Evolutionary conservation across 2,888 invertebrate genomes (phyloP).

Genomic region (Cephus rjabovi): DNA sequence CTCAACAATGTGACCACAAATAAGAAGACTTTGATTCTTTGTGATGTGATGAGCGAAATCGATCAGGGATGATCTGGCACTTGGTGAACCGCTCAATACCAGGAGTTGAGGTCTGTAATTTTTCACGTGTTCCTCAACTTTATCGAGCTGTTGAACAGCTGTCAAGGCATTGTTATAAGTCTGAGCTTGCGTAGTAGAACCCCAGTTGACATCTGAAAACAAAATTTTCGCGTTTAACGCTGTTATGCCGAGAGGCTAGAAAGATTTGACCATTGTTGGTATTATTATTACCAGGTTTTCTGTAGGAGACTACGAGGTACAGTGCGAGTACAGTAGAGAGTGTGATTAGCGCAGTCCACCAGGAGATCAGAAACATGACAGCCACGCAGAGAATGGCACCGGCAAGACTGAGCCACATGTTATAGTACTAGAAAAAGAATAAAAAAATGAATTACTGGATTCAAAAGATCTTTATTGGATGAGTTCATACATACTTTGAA

Average conservation of each 20-base stretch:
- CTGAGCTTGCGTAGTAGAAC: conserved; percentile 96
- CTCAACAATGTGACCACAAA: conserved; percentile 86
- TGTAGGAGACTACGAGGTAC: conserved; percentile 91
- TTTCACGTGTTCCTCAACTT: conserved; percentile 95
- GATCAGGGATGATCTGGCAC: conserved; percentile 86
- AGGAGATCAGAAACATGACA: conserved; percentile 96
- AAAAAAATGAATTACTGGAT: conserved; percentile 51
- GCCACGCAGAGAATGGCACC: conserved; percentile 87
- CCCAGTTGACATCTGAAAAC: conserved; percentile 90
- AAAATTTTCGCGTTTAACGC: not conserved
- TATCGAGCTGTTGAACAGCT: conserved; percentile 80
- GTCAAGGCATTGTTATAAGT: conserved; percentile 92
- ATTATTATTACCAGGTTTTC: conserved; percentile 76
- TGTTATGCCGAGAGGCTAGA: conserved; percentile 91
- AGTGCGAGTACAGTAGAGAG: conserved; percentile 88
- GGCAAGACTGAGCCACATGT: conserved; percentile 87
- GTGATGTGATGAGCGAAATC: conserved; percentile 94
- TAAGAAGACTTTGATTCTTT: conserved; percentile 88
- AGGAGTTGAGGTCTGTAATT: conserved; percentile 96
- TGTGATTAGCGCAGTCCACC: conserved; percentile 92
- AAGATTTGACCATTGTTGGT: conserved; percentile 76
- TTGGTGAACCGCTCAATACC: conserved; percentile 87
- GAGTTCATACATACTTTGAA: conserved; percentile 75
- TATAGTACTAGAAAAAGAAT: conserved; percentile 78
- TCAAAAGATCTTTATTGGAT: not conserved